phyloP scores from a whole-genome alignment of 2,797 vertebrate species.

The Microctenopoma stevenorrisi region DNA sequence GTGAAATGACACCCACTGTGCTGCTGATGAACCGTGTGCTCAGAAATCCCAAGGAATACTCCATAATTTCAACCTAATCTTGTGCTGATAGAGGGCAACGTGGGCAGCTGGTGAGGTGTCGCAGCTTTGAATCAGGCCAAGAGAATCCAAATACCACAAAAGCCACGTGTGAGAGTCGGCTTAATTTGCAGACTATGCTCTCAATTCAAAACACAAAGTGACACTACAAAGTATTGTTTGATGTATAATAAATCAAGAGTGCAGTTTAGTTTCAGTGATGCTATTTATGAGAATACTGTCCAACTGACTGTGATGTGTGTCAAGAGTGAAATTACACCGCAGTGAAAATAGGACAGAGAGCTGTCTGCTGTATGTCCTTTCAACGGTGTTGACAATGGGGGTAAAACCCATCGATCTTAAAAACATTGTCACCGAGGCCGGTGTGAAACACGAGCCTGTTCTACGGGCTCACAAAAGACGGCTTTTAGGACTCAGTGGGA shows the following conservation, averaged over 20 bases:
- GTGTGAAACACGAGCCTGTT: conserved; percentile 43
- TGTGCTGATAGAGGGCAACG: conserved; percentile 55
- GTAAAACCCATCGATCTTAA: conserved; percentile 49
- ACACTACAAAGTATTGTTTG: conserved; percentile 13
- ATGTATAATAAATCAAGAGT: conserved; percentile 30
- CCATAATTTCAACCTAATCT: conserved; percentile 52
- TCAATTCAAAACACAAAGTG: conserved; percentile 16
- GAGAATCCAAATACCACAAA: conserved; percentile 34
- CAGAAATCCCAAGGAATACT: conserved; percentile 74
- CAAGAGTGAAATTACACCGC: conserved; percentile 43
- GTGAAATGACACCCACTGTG: conserved; percentile 67
- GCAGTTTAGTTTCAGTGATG: conserved; percentile 14
- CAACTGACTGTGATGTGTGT: conserved; percentile 26
- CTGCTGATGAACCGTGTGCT: conserved; percentile 71
- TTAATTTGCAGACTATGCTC: conserved; percentile 32
- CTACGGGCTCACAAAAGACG: conserved; percentile 41
- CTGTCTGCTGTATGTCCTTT: conserved; percentile 32
- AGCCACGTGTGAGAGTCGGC: not conserved
- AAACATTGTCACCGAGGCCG: conserved; percentile 40
- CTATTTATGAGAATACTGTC: conserved; percentile 18
- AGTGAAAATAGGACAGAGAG: conserved; percentile 20
- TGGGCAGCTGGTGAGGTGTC: conserved; percentile 39
- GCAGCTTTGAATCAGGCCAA: conserved; percentile 30
- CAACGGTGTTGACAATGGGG: conserved; percentile 28
- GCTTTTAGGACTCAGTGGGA: conserved; percentile 5